Conservation (phyloP, 2,888 invertebrate genomes). For the Rhingia rostrata region DNA sequence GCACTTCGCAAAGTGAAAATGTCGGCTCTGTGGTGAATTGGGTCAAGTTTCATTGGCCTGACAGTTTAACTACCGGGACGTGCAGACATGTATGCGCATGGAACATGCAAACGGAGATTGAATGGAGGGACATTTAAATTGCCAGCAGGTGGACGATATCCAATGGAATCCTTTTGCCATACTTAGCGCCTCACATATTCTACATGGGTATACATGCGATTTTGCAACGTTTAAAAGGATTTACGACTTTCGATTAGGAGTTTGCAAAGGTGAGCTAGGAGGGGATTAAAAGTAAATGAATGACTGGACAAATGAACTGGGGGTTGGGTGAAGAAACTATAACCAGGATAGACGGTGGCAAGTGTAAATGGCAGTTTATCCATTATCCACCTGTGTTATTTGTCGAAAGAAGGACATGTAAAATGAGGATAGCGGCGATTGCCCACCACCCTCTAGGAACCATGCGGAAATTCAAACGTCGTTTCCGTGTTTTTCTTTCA, state of each 20-base stretch:
- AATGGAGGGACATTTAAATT: conserved; percentile 48
- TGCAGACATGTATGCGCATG: not conserved
- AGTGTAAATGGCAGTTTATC: conserved; percentile 39
- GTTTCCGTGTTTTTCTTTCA: conserved; percentile 44
- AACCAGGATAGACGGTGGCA: not conserved
- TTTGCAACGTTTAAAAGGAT: conserved; percentile 55
- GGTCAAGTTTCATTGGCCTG: conserved; percentile 71
- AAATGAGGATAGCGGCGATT: conserved; percentile 27
- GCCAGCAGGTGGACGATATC: conserved; percentile 3
- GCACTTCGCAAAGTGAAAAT: not conserved
- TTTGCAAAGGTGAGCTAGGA: not conserved
- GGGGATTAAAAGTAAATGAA: conserved; percentile 13
- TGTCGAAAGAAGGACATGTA: conserved; percentile 12
- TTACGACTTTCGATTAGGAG: conserved; percentile 62
- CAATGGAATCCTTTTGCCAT: conserved; percentile 1
- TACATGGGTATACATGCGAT: not conserved
- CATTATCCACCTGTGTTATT: conserved; percentile 57
- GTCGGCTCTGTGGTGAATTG: conserved; percentile 32
- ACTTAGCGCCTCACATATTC: conserved; percentile 11
- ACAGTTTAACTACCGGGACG: conserved; percentile 20
- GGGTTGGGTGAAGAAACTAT: not conserved
- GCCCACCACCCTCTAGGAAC: too few relatives aligned
- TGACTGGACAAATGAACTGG: conserved; percentile 12
- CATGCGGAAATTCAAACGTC: not conserved
- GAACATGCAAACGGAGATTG: conserved; percentile 20